A percentile compares a stretch with the other conserved stretches of the same genome.
Conservation (phyloP, 2,888 invertebrate species). For the Platycheirus rosarum region DNA sequence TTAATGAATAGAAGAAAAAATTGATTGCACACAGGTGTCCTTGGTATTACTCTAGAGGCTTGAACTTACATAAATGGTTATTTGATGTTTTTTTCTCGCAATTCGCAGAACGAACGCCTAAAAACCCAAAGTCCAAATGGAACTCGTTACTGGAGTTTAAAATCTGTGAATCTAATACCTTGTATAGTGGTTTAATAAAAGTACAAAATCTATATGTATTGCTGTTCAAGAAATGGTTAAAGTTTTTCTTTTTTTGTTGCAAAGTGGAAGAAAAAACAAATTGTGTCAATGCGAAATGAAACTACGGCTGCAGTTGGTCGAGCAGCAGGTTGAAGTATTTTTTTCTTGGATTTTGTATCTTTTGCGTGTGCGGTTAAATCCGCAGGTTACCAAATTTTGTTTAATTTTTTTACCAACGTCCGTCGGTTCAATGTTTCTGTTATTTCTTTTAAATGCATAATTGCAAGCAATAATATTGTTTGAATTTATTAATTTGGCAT, state of each 20-base stretch:
- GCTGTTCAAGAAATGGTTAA: constrained; percentile 67
- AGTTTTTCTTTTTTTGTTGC: constrained; percentile 42
- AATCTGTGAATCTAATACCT: constrained; percentile 60
- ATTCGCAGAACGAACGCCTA: constrained; percentile 54
- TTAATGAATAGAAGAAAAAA: constrained; percentile 21
- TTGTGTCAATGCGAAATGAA: constrained; percentile 72
- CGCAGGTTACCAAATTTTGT: constrained; percentile 29
- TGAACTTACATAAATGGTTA: constrained; percentile 69
- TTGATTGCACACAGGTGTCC: constrained; percentile 50
- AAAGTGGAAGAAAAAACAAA: constrained; percentile 34
- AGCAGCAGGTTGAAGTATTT: constrained; percentile 50
- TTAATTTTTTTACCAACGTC: constrained; percentile 18
- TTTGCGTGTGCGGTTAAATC: constrained; percentile 52
- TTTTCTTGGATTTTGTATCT: constrained; percentile 22
- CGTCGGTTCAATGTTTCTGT: constrained; percentile 35
- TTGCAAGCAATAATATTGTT: constrained; percentile 55
- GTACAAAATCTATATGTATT: constrained; percentile 10
- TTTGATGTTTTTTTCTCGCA: constrained; percentile 29
- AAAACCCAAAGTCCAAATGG: constrained; percentile 68
- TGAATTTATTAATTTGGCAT: constrained; percentile 70
- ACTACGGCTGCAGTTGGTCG: constrained; percentile 45
- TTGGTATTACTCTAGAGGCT: constrained; percentile 65
- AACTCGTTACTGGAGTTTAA: constrained; percentile 69
- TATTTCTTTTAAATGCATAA: constrained; percentile 29
- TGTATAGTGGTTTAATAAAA: constrained; percentile 58